A percentile compares a stretch with the other conserved stretches of the same genome.
phyloP scores from a whole-genome alignment of 2,113 vertebrate species.

The Tragulus kanchil region DNA sequence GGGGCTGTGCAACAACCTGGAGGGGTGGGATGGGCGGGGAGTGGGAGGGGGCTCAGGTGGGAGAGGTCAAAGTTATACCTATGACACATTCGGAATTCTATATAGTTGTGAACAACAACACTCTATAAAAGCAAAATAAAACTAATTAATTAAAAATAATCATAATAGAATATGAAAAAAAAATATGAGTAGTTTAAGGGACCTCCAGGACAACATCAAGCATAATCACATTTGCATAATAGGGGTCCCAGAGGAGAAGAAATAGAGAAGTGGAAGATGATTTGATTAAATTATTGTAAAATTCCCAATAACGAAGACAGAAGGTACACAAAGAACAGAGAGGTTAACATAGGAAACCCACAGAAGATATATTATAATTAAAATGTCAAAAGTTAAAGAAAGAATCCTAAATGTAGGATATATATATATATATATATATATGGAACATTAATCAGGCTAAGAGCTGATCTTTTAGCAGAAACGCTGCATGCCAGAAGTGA shows the following conservation, averaged over 20 bases:
- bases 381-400: background rate
- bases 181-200: background rate
- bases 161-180: no score
- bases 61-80: no score
- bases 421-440: no score
- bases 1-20: no score
- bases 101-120: no score
- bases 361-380: background rate
- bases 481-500: background rate
- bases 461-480: background rate
- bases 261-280: background rate
- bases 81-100: no score
- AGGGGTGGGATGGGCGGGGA: no score
- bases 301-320: background rate
- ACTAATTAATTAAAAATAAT: no score
- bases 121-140: no score
- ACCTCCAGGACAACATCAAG: background rate
- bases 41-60: no score
- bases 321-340: background rate
- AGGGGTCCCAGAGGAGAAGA: background rate
- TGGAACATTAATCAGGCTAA: background rate
- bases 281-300: background rate
- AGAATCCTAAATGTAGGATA: background rate
- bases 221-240: background rate
- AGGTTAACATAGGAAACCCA: background rate